Evolutionary conservation across 2,888 invertebrate species (phyloP).

Genomic region (Saturnia japonica): DNA sequence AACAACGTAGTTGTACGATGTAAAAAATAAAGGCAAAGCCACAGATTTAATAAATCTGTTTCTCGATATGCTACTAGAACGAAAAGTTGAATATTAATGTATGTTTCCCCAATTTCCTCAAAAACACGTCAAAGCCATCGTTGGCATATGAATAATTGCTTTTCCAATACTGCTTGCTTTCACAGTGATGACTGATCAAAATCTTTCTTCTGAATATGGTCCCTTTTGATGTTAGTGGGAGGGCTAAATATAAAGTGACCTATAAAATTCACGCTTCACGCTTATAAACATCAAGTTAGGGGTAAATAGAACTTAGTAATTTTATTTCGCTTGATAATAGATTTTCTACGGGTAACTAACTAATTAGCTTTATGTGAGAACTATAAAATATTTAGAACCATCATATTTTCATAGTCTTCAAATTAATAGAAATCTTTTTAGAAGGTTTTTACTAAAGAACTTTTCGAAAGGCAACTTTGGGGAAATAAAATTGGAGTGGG

Average conservation of each 20-base stretch:
- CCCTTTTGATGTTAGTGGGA: background rate
- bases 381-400: too few relatives aligned
- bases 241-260: background rate
- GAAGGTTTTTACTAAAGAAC: background rate
- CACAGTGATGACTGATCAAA: background rate
- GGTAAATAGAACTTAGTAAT: background rate
- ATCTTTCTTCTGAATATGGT: constrained; percentile 2
- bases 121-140: background rate
- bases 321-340: background rate
- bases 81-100: background rate
- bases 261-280: background rate
- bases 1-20: too few relatives aligned
- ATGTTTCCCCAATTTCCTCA: background rate
- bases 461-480: background rate
- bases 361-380: too few relatives aligned
- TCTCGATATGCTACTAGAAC: background rate
- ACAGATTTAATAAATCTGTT: background rate
- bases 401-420: too few relatives aligned
- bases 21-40: too few relatives aligned
- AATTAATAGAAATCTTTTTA: too few relatives aligned
- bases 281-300: background rate
- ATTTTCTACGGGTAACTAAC: too few relatives aligned
- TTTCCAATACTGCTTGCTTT: background rate
- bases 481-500: background rate
- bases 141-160: constrained; percentile 9